Conservation (phyloP, 2,797 vertebrate species). For the Staurois parvus region DNA sequence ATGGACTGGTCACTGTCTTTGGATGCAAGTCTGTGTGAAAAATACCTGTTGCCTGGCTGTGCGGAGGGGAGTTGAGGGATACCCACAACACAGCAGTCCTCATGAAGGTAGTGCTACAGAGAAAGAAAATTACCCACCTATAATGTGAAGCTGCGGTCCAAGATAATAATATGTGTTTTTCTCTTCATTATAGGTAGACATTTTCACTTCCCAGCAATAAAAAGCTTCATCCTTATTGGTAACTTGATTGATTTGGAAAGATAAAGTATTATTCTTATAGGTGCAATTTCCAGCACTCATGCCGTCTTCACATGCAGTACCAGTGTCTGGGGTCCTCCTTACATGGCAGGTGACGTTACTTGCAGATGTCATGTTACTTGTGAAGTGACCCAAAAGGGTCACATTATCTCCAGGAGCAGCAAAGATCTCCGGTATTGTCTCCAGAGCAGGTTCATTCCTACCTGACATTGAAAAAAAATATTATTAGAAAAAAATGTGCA, state of each 20-base stretch:
- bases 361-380: background rate
- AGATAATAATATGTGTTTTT: background rate
- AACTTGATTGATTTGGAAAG: constrained; percentile 4
- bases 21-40: too few relatives aligned
- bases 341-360: background rate
- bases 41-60: too few relatives aligned
- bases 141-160: background rate
- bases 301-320: background rate
- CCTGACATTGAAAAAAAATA: background rate
- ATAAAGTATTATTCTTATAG: background rate
- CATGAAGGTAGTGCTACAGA: too few relatives aligned
- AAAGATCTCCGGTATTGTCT: background rate
- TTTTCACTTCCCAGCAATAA: background rate
- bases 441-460: constrained; percentile 2
- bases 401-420: constrained; percentile 43
- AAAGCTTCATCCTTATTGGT: background rate
- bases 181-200: background rate
- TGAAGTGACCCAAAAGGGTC: background rate
- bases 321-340: background rate
- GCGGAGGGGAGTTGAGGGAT: too few relatives aligned
- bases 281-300: background rate
- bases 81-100: too few relatives aligned
- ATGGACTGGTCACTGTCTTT: too few relatives aligned
- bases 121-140: background rate
- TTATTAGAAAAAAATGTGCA: too few relatives aligned